phyloP scores from a whole-genome alignment of 2,888 invertebrate species.

The Neelides folsomi region DNA sequence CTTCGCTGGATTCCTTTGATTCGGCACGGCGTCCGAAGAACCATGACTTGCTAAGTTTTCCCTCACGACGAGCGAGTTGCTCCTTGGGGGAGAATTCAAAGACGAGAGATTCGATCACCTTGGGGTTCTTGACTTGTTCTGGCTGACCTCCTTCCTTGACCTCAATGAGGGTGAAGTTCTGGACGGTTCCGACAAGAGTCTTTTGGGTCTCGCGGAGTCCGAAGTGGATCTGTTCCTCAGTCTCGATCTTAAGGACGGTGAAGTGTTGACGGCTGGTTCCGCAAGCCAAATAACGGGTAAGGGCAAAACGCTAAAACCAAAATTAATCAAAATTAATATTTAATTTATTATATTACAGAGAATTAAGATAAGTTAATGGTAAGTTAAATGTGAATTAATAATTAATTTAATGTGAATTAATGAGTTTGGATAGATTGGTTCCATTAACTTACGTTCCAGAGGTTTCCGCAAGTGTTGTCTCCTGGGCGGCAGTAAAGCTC shows the following conservation, averaged over 20 bases:
- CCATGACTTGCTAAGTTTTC: slow-evolving; percentile 4
- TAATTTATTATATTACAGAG: no score
- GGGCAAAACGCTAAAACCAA: slow-evolving; percentile 5
- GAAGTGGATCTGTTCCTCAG: slow-evolving; percentile 24
- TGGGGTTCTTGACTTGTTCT: slow-evolving; percentile 10
- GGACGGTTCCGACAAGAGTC: slow-evolving; percentile 21
- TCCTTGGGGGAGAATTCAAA: slow-evolving; percentile 24
- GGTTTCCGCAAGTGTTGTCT: slow-evolving; percentile 31
- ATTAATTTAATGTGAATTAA: background rate
- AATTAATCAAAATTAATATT: background rate
- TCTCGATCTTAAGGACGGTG: slow-evolving; percentile 16
- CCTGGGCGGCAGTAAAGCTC: slow-evolving; percentile 28
- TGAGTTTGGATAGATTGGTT: no score
- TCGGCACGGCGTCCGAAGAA: no score
- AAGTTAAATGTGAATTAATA: slow-evolving; percentile 1
- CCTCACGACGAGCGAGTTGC: slow-evolving; percentile 16
- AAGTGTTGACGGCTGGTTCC: slow-evolving; percentile 20
- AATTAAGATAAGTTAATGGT: no score
- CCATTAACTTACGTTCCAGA: slow-evolving; percentile 27
- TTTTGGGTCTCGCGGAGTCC: slow-evolving; percentile 20
- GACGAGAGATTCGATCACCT: slow-evolving; percentile 13
- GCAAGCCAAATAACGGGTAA: slow-evolving; percentile 26
- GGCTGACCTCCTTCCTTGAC: slow-evolving; percentile 2
- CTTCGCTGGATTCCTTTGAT: no score
- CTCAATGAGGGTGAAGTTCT: slow-evolving; percentile 23